Evolutionary conservation across 2,888 invertebrate genomes (phyloP), one percentile per base, ranked within the genome.

Genomic region (Chromoteleia sp.): DNA sequence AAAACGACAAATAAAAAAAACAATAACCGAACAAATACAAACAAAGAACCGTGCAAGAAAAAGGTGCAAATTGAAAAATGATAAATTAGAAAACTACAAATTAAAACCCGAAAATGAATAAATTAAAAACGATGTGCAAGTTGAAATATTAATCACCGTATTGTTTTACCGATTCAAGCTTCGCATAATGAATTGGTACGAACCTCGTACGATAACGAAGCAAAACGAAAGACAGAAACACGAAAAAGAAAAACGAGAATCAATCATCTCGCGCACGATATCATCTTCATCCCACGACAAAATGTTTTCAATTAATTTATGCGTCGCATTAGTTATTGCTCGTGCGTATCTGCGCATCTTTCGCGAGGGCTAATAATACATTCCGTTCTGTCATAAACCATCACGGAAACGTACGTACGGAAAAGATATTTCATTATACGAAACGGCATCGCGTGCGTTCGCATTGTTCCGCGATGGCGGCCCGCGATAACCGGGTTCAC

Each of bases 301-400:
- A 73, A 19, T 14, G 59, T 45, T 65, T 54, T 54, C 45, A 74
- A 74, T 74, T 74, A 74, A 74, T 74, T 54, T 21, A 74, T 65
- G 61, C 61, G 43, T 56, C 74, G 10, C 48, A 65, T 65, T 50
- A 45, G 50, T 76, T 68, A 68, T 76, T 61, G 61, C 29, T 68
- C 61, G 33, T 12, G 41, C 33, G 30, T 76, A 76, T 76, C 67
- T 68, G 4, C 50, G 15, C 30, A 68, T 76, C 68, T 61, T 30
- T 3, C 43, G 14, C 25, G 25, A 14, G 19, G 41, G 33, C 48
- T 59, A 76, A 68, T 68, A 59, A 68, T 6, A 68, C 43, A 70
- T 70, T 58, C 52, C 17, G 36, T 14, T 36, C n/a, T 58, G 48
- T 77, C 61, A 63, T 77, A 70, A 77, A 70, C 14, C 52, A 68